Evolutionary conservation across 2,113 vertebrate species (phyloP).

Genomic region (Stigmatopora argus): DNA sequence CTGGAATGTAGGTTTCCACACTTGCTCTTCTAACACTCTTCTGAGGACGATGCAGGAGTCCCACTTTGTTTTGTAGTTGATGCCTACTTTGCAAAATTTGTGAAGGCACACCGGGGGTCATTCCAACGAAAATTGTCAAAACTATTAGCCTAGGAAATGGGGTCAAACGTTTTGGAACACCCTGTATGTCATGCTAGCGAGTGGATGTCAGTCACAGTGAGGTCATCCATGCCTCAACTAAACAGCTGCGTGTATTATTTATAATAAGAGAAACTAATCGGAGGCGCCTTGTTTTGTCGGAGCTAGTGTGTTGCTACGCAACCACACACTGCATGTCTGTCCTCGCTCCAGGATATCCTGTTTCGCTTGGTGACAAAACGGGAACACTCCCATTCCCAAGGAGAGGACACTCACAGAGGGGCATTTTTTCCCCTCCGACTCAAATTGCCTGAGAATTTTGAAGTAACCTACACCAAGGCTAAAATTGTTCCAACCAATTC

Average conservation of each 20-base stretch:
- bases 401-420: constrained; percentile 13
- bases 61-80: too few relatives aligned
- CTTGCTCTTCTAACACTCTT: too few relatives aligned
- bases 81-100: too few relatives aligned
- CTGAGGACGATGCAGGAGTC: too few relatives aligned
- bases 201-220: background rate
- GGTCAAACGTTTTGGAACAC: too few relatives aligned
- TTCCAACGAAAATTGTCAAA: too few relatives aligned
- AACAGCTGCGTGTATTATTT: background rate
- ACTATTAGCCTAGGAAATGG: too few relatives aligned
- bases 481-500: background rate
- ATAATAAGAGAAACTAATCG: background rate
- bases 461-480: background rate
- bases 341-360: constrained; percentile 76
- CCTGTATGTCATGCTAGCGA: background rate
- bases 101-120: too few relatives aligned
- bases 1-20: too few relatives aligned
- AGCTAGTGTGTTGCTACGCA: constrained; percentile 53
- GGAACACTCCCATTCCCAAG: constrained; percentile 28
- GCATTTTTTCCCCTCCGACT: constrained; percentile 1
- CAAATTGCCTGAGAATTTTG: background rate
- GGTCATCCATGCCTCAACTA: background rate
- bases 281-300: constrained; percentile 10
- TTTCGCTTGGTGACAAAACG: constrained; percentile 53
- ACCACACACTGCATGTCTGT: constrained; percentile 57